A percentile compares a stretch with the other conserved stretches of the same genome.
phyloP scores from a whole-genome alignment of 2,888 invertebrate species.

The Mesodorylaimus sp. region DNA sequence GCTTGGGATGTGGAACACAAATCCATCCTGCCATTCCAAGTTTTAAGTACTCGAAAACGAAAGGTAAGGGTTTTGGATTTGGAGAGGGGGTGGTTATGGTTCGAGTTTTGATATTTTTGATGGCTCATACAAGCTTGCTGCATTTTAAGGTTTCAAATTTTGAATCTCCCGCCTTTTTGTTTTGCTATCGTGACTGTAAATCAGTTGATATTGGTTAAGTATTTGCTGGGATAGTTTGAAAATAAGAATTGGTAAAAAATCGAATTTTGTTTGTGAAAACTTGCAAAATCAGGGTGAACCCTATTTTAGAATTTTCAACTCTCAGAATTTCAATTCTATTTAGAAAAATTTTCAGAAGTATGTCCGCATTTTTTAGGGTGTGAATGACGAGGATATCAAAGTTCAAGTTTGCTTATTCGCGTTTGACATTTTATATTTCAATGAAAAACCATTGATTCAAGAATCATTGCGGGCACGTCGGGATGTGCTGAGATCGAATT shows the following conservation, averaged over 20 bases:
- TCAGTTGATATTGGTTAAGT: too few relatives aligned
- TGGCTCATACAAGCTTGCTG: not conserved
- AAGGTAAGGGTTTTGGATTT: conserved; percentile 44
- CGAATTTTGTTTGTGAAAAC: too few relatives aligned
- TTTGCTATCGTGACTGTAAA: too few relatives aligned
- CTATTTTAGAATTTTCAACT: too few relatives aligned
- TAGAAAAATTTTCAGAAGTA: too few relatives aligned
- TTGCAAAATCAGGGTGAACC: too few relatives aligned
- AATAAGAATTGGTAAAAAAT: too few relatives aligned
- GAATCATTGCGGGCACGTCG: conserved; percentile 56
- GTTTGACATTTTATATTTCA: conserved; percentile 81
- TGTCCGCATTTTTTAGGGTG: conserved; percentile 42
- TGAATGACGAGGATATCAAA: conserved; percentile 50
- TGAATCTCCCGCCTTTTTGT: too few relatives aligned
- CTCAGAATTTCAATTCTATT: too few relatives aligned
- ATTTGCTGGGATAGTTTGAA: too few relatives aligned
- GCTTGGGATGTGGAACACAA: conserved; percentile 75
- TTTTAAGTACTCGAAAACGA: conserved; percentile 78
- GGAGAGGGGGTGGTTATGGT: too few relatives aligned
- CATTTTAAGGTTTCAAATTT: too few relatives aligned
- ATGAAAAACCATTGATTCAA: conserved; percentile 62
- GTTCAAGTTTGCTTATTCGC: conserved; percentile 85
- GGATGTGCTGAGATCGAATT: conserved; percentile 49
- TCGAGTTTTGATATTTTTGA: conserved; percentile 7
- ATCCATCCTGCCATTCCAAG: conserved; percentile 84